Evolutionary conservation across 2,888 invertebrate genomes (phyloP), one percentile per base, ranked within the genome.

Genomic region (Mimachlamys varia): DNA sequence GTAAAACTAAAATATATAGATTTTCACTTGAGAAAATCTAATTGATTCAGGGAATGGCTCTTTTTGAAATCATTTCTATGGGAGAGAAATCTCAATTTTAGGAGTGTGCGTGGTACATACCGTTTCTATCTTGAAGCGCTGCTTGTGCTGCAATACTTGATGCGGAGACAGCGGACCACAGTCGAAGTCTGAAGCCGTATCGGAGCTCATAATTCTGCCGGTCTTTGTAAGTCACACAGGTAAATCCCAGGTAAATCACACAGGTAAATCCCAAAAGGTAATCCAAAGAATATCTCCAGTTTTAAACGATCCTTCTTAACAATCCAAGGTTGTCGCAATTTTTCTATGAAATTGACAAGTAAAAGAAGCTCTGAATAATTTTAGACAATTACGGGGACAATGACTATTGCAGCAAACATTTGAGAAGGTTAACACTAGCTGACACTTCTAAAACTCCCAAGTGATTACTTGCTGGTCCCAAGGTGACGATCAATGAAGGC

Each of bases 91-190:
- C 44, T 44, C 4, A 17, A 33, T 3, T 27, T 76, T 5, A 0
- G 4, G 15, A 33, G 27, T 76, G 10, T 4, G 27, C 27, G 4
- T 19, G 3, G 13, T 76, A n/a, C 89, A 10, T 53, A 90, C 90
- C 90, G 89, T 89, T 87, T 89, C 89, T 27, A 90, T 55, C 53
- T 49, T 49, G 89, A 89, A 90, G 33, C 89, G 55, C 53, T 90
- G 90, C 44, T 87, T 89, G 53, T 76, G 44, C 89, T 89, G 88
- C n/a, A 90, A 27, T 19, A 90, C 53, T 37, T 90, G 87, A 0
- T 55, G 89, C 44, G 90, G 90, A 10, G 90, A 90, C 90, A 90
- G n/a, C 10, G 87, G 90, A n/a, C 89, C 89, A 87, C 38, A 87
- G 33, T 89, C 90, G 88, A 87, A 89, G 58, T 38, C 76, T 62